Base-by-base conservation (phyloP, 1,140 invertebrate species). In the Nymphalis io region DNA sequence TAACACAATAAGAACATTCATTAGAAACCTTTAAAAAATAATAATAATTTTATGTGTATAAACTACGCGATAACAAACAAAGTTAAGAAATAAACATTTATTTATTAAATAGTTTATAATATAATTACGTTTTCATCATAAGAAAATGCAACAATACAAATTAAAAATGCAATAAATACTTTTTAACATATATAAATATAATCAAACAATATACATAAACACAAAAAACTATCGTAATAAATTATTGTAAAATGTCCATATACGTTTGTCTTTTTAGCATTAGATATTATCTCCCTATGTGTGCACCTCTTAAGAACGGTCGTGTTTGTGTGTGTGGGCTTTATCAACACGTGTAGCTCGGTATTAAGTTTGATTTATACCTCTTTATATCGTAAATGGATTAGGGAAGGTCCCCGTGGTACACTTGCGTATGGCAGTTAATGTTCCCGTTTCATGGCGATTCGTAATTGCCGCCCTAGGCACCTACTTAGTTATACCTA, bases 341-440 rank as follows among this genome's bases (percentile, higher is more conserved):
- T 91, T 91, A 91, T 89, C 86, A 89, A 83, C 89, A 89, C 87
- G 85, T 89, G 88, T 89, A 89, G 74, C 81, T 78, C 71, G 42
- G 86, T 88, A 90, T 90, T 89, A 90, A 87, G 83, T 87, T 87
- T 91, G 89, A 91, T 91, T 91, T 91, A 91, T 89, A 87, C 82
- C 82, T 84, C 82, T 89, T 85, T 91, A 89, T 89, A 91, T 91
- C 85, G 86, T 88, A 88, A 90, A 90, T 85, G 88, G 85, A 89
- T 91, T 91, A 91, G 82, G 86, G 88, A 81, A 82, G 68, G 80
- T 86, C 87, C 87, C 82, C 77, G 70, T 57, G 73, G 78, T 75
- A 75, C 76, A 75, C 77, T 81, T 77, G 76, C 76, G 75, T 81
- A 73, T 67, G 73, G 74, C 70, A 73, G 69, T 73, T 86, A 80